Conservation (phyloP, 2,113 vertebrate genomes). For the Sterrhoptilus dennistouni region DNA sequence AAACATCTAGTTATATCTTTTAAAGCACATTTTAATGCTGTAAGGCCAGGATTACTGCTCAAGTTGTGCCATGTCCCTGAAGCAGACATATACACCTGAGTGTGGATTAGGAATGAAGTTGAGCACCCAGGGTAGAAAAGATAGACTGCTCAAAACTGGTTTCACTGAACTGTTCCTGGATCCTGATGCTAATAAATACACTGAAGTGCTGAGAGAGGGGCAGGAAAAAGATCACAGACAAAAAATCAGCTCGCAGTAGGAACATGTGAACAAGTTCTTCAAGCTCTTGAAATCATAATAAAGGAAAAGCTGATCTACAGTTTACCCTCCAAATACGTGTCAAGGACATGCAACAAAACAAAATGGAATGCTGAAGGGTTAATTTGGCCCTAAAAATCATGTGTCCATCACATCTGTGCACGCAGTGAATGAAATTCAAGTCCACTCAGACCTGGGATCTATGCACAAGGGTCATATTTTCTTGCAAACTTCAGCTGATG, state of each 20-base stretch:
- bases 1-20: not conserved
- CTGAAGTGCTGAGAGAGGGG: not conserved
- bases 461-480: conserved; percentile 17
- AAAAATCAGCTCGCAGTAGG: not conserved
- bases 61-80: not conserved
- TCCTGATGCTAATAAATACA: not conserved
- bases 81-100: not conserved
- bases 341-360: not conserved
- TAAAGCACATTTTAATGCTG: not conserved
- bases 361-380: not conserved
- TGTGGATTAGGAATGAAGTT: not conserved
- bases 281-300: not conserved
- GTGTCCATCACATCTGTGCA: not conserved
- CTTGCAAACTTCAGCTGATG: not conserved
- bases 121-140: not conserved
- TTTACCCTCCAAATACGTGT: not conserved
- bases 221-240: not conserved
- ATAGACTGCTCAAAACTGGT: not conserved
- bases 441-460: not conserved
- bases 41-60: not conserved
- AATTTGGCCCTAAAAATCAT: not conserved
- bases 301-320: not conserved
- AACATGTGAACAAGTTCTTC: not conserved
- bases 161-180: not conserved
- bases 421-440: not conserved